Evolutionary conservation across 2,797 vertebrate genomes (phyloP), one percentile per base, ranked within the genome.

Genomic region (Hybognathus amarus): DNA sequence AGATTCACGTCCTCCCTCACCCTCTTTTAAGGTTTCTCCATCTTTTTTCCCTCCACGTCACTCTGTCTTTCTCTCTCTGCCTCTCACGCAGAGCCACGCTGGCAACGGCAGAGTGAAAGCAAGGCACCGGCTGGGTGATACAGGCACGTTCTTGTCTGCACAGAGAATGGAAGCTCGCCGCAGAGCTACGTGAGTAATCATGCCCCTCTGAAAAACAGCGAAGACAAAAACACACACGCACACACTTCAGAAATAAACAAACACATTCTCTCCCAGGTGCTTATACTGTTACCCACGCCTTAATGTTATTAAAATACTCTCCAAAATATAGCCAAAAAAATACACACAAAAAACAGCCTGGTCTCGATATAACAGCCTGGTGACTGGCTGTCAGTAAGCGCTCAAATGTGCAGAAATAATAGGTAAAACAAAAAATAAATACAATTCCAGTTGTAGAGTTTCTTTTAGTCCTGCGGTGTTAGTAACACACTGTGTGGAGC

Each of bases 111-210:
- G 81, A 87, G 56, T 56, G 81, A 81, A 73, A 82, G 70, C 15
- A 75, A 84, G 85, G 85, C 85, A 81, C 82, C 40, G 50, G 73
- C 78, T 54, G 38, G 69, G 77, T 80, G 85, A 85, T 80, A 76
- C 54, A 67, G 85, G 88, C 85, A 90, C 85, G 87, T 88, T 87
- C 85, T 85, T 83, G 71, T 82, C 71, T 80, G 85, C 85, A 77
- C 74, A 79, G 70, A 64, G 81, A 86, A 80, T 73, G 77, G 73
- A 86, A 73, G 77, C 84, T 90, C 85, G 85, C 88, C 82, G 89
- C 88, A 90, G 86, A 83, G 87, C 80, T 89, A 89, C 86, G 88
- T 90, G 89, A 83, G 82, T 83, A 92, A 89, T 89, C 90, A 88
- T 85, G 89, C 80, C 70, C 70, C 52, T 77, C 38, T 68, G 38